Evolutionary conservation across 2,888 invertebrate species (phyloP), one percentile per base, ranked within the genome.

Genomic region (Agrotis ipsilon): DNA sequence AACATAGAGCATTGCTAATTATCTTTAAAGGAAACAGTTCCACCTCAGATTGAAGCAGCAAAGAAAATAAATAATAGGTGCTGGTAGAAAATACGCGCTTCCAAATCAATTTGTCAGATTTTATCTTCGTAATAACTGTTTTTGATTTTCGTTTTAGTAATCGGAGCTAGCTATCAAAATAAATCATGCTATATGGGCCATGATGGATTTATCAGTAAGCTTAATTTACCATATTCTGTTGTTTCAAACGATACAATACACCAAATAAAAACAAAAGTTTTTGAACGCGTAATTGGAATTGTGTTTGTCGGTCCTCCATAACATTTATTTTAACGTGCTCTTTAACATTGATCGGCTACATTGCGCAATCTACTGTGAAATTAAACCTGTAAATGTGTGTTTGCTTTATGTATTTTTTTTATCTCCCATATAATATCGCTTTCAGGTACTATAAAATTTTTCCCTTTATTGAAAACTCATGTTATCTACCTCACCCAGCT

Each of bases 311-410:
- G 54, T 46, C 59, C 70, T 70, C 58, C 52, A 71, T 75, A 80
- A 80, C 57, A 76, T 81, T 70, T 76, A 81, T 83, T 81, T 83
- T 81, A 81, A 81, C 65, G 71, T 68, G 57, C 71, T 84, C 49
- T 78, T 78, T 73, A 78, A 72, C 72, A 67, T 68, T 73, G 79
- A 83, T 81, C 65, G 75, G 72, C 45, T 51, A 67, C 71, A 84
- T 75, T 67, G 83, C 72, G 83, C 85, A 82, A 75, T 82, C 85
- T 72, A 68, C 85, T 78, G 85, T 76, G 83, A 82, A 82, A 82
- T 82, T 78, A 82, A 82, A 82, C 73, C 75, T 78, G 72, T 71
- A 82, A 74, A 82, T 71, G 60, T 71, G 71, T 60, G 45, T 82
- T 79, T 68, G 46, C 57, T 68, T 78, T 70, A 65, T 65, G 62